Conservation (phyloP, 1,140 invertebrate species). For the Tetragonula clypearis region DNA sequence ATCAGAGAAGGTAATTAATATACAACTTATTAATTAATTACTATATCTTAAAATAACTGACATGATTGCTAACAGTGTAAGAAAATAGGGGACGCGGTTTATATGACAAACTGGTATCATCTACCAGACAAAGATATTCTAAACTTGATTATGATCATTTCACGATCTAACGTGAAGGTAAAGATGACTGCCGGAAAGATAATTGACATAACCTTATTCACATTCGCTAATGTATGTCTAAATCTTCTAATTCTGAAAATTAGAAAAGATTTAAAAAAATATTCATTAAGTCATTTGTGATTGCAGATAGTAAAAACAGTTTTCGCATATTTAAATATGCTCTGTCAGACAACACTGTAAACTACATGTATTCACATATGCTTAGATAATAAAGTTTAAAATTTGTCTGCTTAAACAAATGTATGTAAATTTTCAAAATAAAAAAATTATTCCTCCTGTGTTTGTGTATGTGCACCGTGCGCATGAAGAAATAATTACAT, state of each 20-base stretch:
- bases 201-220: slow-evolving; percentile 59
- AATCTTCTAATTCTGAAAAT: not conserved
- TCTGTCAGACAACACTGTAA: slow-evolving; percentile 16
- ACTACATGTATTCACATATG: not conserved
- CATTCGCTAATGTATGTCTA: slow-evolving; percentile 65
- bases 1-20: slow-evolving; percentile 50
- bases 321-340: slow-evolving; percentile 48
- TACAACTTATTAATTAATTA: not conserved
- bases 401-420: too few species aligned
- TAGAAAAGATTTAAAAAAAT: not conserved
- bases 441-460: too few species aligned
- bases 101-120: slow-evolving; percentile 66
- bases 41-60: not conserved
- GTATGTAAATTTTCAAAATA: too few species aligned
- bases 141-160: slow-evolving; percentile 62
- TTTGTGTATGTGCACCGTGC: too few species aligned
- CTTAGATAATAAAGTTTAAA: not conserved
- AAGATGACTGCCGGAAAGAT: slow-evolving; percentile 68
- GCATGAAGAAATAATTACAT: too few species aligned
- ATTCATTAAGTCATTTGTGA: not conserved
- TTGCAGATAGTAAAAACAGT: slow-evolving; percentile 66
- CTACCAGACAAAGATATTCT: slow-evolving; percentile 53
- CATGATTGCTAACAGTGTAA: slow-evolving; percentile 49
- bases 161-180: slow-evolving; percentile 53
- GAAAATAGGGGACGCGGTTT: slow-evolving; percentile 60